Conservation (phyloP, 2,113 vertebrate species). For the Setophaga coronata region DNA sequence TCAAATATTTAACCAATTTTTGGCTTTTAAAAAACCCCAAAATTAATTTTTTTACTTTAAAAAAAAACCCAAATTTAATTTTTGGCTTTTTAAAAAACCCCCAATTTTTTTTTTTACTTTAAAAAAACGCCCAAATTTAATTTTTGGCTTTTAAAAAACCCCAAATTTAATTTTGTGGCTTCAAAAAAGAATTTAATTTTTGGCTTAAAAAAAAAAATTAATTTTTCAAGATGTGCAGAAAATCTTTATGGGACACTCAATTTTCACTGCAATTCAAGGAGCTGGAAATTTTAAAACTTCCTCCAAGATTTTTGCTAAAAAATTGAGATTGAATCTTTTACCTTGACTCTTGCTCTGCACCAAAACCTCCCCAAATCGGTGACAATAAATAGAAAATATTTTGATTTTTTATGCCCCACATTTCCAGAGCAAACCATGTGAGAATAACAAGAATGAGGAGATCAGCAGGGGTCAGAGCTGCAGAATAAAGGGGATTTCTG, state of each 20-base stretch:
- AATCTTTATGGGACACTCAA: background rate
- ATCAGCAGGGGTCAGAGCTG: background rate
- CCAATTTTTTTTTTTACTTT: too few relatives aligned
- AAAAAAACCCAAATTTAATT: too few relatives aligned
- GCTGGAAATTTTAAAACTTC: background rate
- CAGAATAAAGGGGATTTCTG: constrained; percentile 41
- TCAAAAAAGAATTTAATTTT: too few relatives aligned
- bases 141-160: too few relatives aligned
- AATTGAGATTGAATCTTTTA: background rate
- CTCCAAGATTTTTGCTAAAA: background rate
- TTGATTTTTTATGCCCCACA: background rate
- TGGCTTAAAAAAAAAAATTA: too few relatives aligned
- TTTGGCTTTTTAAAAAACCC: too few relatives aligned
- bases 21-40: too few relatives aligned
- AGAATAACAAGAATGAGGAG: constrained; percentile 31
- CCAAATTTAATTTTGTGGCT: too few relatives aligned
- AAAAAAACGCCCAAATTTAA: too few relatives aligned
- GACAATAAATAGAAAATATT: background rate
- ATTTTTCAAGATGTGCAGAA: background rate
- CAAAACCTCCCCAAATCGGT: background rate
- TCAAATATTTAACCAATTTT: background rate
- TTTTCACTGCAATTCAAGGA: background rate
- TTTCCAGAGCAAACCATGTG: background rate
- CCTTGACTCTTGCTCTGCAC: background rate
- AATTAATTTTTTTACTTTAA: too few relatives aligned